Percentiles rank a stretch among this genome's conserved stretches.
These are phyloP conservation scores for Carcinoscorpius rotundicauda DNA, from an alignment of 1,140 invertebrate genomes.

Conservation along the genomic window DNA sequence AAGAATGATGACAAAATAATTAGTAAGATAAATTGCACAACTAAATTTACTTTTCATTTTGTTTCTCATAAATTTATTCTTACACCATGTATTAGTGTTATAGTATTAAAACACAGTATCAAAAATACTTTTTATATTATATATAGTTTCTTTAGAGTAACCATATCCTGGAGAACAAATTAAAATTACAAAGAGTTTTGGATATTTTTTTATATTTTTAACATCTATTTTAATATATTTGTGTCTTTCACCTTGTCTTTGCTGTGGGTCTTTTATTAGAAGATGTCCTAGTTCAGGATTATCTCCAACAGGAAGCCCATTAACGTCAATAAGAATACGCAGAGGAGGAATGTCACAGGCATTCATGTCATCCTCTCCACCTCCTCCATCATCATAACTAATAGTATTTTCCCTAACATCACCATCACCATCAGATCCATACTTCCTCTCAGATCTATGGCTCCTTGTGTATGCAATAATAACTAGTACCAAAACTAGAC, in stretches of 20 bases:
- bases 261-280: conserved; percentile 19
- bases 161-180: background rate
- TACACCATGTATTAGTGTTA: background rate
- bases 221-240: too few relatives aligned
- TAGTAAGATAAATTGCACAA: background rate
- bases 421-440: conserved; percentile 81
- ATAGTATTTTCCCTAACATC: conserved; percentile 98
- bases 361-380: conserved; percentile 96
- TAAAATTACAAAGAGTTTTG: background rate
- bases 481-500: conserved; percentile 57
- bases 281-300: conserved; percentile 12
- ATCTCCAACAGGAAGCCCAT: conserved; percentile 18
- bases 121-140: background rate
- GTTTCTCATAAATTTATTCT: background rate
- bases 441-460: conserved; percentile 79
- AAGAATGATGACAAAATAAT: conserved; percentile 4
- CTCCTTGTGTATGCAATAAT: conserved; percentile 87
- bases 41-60: background rate
- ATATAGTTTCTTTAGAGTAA: background rate
- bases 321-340: conserved; percentile 69
- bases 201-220: too few relatives aligned
- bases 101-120: background rate
- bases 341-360: conserved; percentile 93
- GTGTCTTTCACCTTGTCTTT: conserved; percentile 6
- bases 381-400: conserved; percentile 95